Percentiles rank a stretch among this genome's conserved stretches.
phyloP scores from a whole-genome alignment of 2,888 invertebrate genomes.

The Sympetrum striolatum region DNA sequence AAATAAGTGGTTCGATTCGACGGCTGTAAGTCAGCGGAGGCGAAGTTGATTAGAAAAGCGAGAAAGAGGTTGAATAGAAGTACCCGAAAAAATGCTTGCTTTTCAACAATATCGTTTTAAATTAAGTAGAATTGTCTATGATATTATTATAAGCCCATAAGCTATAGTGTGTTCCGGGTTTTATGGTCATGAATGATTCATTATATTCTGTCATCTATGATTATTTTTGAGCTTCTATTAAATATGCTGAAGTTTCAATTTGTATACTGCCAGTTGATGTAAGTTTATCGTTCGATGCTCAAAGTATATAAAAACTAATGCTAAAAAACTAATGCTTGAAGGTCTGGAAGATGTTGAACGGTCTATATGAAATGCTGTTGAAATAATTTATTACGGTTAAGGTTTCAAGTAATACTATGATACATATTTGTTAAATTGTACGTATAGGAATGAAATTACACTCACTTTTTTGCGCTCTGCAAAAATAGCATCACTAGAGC shows the following conservation, averaged over 20 bases:
- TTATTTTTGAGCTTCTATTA: conserved; percentile 33
- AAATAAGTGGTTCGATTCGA: too few relatives aligned
- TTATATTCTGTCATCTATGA: conserved; percentile 27
- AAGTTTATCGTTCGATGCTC: conserved; percentile 30
- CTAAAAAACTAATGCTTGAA: conserved; percentile 22
- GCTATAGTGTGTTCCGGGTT: too few relatives aligned
- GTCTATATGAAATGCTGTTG: not conserved
- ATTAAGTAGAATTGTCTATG: too few relatives aligned
- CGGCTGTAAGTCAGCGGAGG: too few relatives aligned
- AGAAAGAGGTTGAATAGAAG: not conserved
- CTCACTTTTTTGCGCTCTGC: too few relatives aligned
- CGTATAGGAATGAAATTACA: too few relatives aligned
- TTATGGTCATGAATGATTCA: too few relatives aligned
- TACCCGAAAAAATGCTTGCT: not conserved
- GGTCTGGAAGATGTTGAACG: not conserved
- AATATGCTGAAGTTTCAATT: conserved; percentile 25
- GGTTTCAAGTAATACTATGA: conserved; percentile 28
- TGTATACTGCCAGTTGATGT: conserved; percentile 29
- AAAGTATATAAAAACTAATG: conserved; percentile 12
- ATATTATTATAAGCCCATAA: too few relatives aligned
- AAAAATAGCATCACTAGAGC: too few relatives aligned
- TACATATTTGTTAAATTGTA: conserved; percentile 20
- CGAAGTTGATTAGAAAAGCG: not conserved
- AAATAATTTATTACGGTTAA: conserved; percentile 26
- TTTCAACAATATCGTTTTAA: too few relatives aligned